These are phyloP conservation scores for Ranitomeya imitator DNA, from an alignment of 2,113 vertebrate genomes.

Conservation along the genomic window DNA sequence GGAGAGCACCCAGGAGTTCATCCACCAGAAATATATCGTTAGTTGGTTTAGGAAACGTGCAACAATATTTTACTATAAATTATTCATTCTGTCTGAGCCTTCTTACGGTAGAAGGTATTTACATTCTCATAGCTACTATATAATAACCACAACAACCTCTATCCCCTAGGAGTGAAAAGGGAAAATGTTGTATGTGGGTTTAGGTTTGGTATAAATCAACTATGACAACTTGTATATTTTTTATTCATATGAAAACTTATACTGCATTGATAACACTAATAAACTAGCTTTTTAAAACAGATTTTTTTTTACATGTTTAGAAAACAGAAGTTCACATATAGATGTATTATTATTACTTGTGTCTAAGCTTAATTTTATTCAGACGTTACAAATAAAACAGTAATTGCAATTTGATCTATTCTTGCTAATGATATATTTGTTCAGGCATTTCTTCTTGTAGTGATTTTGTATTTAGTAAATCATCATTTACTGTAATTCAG, in stretches of 20 bases:
- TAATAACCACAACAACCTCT: not conserved
- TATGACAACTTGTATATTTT: not conserved
- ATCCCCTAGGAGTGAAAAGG: not conserved
- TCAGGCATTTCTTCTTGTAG: too few species aligned
- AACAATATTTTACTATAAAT: constrained; percentile 12
- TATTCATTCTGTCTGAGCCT: not conserved
- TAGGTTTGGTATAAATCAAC: not conserved
- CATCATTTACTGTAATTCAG: too few species aligned
- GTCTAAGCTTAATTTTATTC: too few species aligned
- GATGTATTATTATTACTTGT: too few species aligned
- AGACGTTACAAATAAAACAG: too few species aligned
- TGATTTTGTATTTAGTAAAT: too few species aligned
- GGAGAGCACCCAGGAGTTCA: not conserved
- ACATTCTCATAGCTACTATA: not conserved
- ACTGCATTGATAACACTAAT: not conserved
- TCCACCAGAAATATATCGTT: not conserved
- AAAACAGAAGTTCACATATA: too few species aligned
- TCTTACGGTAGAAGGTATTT: not conserved
- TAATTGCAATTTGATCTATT: too few species aligned
- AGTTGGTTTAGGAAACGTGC: not conserved
- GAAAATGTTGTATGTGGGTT: not conserved
- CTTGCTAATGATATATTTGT: too few species aligned
- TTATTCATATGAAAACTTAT: not conserved
- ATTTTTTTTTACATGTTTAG: not conserved
- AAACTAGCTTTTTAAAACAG: too few species aligned